Evolutionary conservation across 1,140 invertebrate genomes (phyloP).

Genomic region (Microplitis demolitor): DNA sequence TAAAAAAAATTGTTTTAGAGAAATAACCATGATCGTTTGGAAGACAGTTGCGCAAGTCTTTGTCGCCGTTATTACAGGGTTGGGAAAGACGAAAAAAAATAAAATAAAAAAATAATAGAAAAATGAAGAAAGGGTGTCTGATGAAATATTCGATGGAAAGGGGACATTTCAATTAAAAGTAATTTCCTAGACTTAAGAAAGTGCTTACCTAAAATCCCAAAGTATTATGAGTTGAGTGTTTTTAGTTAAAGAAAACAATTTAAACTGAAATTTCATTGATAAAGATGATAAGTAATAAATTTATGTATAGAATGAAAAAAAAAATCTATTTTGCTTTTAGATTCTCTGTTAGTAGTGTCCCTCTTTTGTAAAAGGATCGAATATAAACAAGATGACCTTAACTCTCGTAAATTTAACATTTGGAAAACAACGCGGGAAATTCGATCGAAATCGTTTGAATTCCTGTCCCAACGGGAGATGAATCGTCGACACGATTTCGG

Average conservation of each 20-base stretch:
- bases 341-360: constrained; percentile 1
- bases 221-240: background rate
- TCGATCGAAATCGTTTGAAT: constrained; percentile 56
- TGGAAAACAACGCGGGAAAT: constrained; percentile 45
- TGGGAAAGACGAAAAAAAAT: background rate
- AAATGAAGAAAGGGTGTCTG: constrained; percentile 19
- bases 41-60: constrained; percentile 13
- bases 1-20: constrained; percentile 19
- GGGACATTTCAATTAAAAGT: constrained; percentile 56
- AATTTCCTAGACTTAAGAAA: constrained; percentile 37
- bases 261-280: background rate
- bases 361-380: constrained; percentile 5
- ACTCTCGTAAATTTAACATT: constrained; percentile 47
- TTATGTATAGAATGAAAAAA: background rate
- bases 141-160: constrained; percentile 53
- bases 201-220: constrained; percentile 23
- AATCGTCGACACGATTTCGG: constrained; percentile 51
- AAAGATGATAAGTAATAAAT: background rate
- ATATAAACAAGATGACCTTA: constrained; percentile 17
- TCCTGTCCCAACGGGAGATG: constrained; percentile 46
- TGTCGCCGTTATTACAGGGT: constrained; percentile 3
- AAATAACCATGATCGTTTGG: constrained; percentile 25
- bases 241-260: background rate
- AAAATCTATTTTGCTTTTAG: background rate
- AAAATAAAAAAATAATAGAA: background rate